Percentiles rank a stretch among this genome's conserved stretches.
These are phyloP conservation scores for Epistrophe grossulariae DNA, from an alignment of 2,888 invertebrate species.

Conservation along the genomic window DNA sequence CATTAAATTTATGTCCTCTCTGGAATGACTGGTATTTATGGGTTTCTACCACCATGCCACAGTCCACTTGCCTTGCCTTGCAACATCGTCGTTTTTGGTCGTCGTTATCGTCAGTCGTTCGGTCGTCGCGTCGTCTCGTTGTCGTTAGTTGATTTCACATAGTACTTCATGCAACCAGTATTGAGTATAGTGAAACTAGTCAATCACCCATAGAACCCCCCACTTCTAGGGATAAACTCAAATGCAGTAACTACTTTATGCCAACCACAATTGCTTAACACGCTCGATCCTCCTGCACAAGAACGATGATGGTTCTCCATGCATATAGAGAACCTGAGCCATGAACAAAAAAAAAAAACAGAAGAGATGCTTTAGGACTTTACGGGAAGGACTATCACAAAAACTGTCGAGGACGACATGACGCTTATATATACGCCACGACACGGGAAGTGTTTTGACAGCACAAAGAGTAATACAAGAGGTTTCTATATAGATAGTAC, in stretches of 20 bases:
- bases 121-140: not conserved
- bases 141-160: slow-evolving; percentile 7
- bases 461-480: slow-evolving; percentile 23
- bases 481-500: slow-evolving; percentile 1
- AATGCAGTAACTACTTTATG: slow-evolving; percentile 61
- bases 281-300: slow-evolving; percentile 42
- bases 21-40: slow-evolving; percentile 70
- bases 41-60: slow-evolving; percentile 31
- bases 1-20: slow-evolving; percentile 72
- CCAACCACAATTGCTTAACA: slow-evolving; percentile 56
- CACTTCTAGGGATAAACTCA: slow-evolving; percentile 14
- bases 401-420: slow-evolving; percentile 58
- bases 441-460: slow-evolving; percentile 38
- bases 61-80: not conserved
- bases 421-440: slow-evolving; percentile 5
- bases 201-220: slow-evolving; percentile 45
- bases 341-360: not conserved
- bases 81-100: not conserved
- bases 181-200: slow-evolving; percentile 38
- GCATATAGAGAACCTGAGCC: not conserved
- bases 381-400: slow-evolving; percentile 27
- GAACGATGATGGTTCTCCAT: slow-evolving; percentile 40
- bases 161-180: slow-evolving; percentile 48
- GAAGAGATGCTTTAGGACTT: slow-evolving; percentile 7
- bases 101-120: not conserved